Percentiles rank a stretch among this genome's conserved stretches.
These are phyloP conservation scores for Anticlea derivata DNA, from an alignment of 2,888 invertebrate genomes.

Conservation along the genomic window DNA sequence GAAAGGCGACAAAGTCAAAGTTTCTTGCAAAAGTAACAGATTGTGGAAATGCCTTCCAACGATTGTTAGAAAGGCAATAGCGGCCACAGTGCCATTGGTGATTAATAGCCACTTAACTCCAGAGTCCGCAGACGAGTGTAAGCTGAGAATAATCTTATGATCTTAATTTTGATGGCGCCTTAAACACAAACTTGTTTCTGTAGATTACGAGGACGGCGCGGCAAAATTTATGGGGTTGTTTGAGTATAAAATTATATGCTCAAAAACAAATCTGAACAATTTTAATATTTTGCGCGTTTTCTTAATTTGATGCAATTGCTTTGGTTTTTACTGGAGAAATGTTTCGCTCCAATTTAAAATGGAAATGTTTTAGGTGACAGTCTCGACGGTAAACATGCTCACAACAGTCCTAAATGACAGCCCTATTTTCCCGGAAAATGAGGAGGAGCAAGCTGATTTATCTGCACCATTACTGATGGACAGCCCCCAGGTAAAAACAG, in stretches of 20 bases:
- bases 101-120: constrained; percentile 57
- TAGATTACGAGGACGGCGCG: constrained; percentile 17
- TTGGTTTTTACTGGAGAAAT: constrained; percentile 14
- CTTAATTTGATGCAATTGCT: constrained; percentile 23
- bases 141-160: constrained; percentile 44
- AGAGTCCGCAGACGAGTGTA: constrained; percentile 44
- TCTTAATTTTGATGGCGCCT: constrained; percentile 48
- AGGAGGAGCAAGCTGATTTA: constrained; percentile 87
- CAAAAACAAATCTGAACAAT: constrained; percentile 11
- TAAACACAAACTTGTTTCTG: constrained; percentile 31
- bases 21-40: constrained; percentile 42
- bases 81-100: constrained; percentile 35
- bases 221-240: constrained; percentile 34
- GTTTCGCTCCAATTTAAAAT: constrained; percentile 22
- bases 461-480: constrained; percentile 91
- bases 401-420: constrained; percentile 94
- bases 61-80: constrained; percentile 35
- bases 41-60: constrained; percentile 32
- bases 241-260: constrained; percentile 29
- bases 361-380: constrained; percentile 85
- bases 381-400: constrained; percentile 95
- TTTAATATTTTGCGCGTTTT: constrained; percentile 14
- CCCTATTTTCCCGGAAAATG: constrained; percentile 92
- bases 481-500: constrained; percentile 86
- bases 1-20: constrained; percentile 35